phyloP scores from a whole-genome alignment of 2,888 invertebrate species.

The Agrochola lota region DNA sequence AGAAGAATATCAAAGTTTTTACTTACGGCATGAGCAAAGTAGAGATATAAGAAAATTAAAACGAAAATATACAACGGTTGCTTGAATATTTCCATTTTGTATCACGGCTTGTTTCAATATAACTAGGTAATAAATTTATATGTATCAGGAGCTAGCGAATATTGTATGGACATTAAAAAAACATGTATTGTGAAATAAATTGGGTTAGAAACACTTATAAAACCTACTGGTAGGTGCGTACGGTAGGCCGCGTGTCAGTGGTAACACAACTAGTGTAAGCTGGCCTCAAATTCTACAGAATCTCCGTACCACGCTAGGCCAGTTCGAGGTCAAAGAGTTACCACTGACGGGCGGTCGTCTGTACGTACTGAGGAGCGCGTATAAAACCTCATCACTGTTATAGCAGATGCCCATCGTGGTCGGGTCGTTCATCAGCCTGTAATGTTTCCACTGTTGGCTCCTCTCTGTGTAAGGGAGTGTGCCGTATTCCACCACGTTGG shows the following conservation, averaged over 20 bases:
- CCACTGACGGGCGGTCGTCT: neutral
- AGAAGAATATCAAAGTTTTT: too few species aligned
- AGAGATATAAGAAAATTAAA: slow-evolving; percentile 56
- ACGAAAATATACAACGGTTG: slow-evolving; percentile 40
- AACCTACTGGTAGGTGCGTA: neutral
- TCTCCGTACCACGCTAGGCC: neutral
- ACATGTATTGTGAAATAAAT: slow-evolving; percentile 40
- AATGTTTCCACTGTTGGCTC: neutral
- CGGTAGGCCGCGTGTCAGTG: neutral
- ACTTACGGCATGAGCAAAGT: slow-evolving; percentile 76
- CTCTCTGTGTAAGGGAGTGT: neutral
- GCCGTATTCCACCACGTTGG: neutral
- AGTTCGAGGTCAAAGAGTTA: neutral
- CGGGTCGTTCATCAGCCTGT: neutral
- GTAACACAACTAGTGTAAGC: neutral
- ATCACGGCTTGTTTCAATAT: slow-evolving; percentile 4
- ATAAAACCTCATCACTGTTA: neutral
- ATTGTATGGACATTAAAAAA: slow-evolving; percentile 43
- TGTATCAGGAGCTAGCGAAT: neutral
- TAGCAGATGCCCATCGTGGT: neutral
- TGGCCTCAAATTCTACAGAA: neutral
- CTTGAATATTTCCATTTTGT: slow-evolving; percentile 46
- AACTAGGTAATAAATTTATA: slow-evolving; percentile 10
- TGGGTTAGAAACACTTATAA: slow-evolving; percentile 34
- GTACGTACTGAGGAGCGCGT: neutral